Evolutionary conservation across 2,797 vertebrate species (phyloP).

Genomic region (Rhadinocentrus ornatus): DNA sequence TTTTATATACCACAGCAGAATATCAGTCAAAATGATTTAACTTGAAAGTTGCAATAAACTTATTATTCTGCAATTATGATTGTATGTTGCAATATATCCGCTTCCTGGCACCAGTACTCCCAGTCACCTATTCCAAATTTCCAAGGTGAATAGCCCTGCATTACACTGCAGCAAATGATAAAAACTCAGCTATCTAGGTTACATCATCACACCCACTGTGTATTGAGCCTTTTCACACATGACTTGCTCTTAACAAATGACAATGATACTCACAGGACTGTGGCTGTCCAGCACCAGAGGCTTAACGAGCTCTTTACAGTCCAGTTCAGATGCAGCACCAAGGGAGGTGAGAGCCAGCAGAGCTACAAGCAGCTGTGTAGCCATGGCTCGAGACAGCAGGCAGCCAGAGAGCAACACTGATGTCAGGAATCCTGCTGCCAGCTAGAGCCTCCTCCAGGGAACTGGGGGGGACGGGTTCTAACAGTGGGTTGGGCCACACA

Average conservation of each 20-base stretch:
- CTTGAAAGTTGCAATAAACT: not conserved
- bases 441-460: conserved; percentile 47
- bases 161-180: not conserved
- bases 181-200: not conserved
- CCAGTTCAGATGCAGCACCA: conserved; percentile 60
- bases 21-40: not conserved
- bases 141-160: not conserved
- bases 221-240: conserved; percentile 7
- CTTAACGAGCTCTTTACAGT: conserved; percentile 77
- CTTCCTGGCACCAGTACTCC: not conserved
- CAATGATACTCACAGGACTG: conserved; percentile 75
- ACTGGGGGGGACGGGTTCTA: conserved; percentile 46
- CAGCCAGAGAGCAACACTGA: conserved; percentile 54
- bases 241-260: conserved; percentile 12
- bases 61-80: not conserved
- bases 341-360: conserved; percentile 74
- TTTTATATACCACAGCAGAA: not conserved
- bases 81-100: not conserved
- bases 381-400: conserved; percentile 71
- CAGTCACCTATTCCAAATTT: not conserved
- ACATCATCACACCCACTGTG: not conserved
- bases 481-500: conserved; percentile 64
- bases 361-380: conserved; percentile 69
- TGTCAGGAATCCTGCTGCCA: conserved; percentile 63
- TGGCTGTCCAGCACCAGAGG: conserved; percentile 78